Base-by-base conservation (phyloP, 2,888 invertebrate species). In the Tachystola acroxantha region DNA sequence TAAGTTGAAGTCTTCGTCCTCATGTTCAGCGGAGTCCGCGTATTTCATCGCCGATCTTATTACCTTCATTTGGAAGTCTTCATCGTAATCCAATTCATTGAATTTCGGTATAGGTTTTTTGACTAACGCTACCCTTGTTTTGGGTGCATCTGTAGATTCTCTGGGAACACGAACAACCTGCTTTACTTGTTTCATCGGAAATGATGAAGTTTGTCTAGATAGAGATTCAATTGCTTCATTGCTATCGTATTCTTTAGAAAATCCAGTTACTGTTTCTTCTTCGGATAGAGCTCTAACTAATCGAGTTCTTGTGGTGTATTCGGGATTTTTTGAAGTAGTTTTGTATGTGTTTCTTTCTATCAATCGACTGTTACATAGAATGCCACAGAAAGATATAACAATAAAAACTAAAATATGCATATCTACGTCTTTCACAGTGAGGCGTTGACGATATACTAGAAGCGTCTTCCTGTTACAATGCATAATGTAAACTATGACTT, bases 1-100 rank as follows among this genome's bases (percentile, higher is more conserved):
- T 9, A 82, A 37, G 50, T 70, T 80, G 27, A 82, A 84, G 39
- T 85, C 84, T 48, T 81, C 78, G 13, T 85, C 82, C 55, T 82
- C 84, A 33, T 75, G 64, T 25, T 82, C 81, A 2, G 57, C 59
- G 0, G 77, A 73, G 34, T 77, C 76, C 6, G 45, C 38, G 2
- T 57, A 42, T 36, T 52, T 56, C 1, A 50, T 35, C 1, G 59
- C 57, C 36, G 53, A 45, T 36, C 48, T 64, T 29, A 42, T 58
- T 5, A 64, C 36, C 43, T 65, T 68, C 11, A 49, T 50, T 53
- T 76, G 72, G 43, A 78, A 77, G 36, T 81, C 74, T 10, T 73
- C 73, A 5, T 75, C 72, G 36, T 73, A 64, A 9, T 76, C 72
- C 1, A 61, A 42, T 7, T 78, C 77, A 7, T 58, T 64, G 36